These are phyloP conservation scores for Microcebus griseorufus DNA, from an alignment of 2,113 vertebrate genomes.

Conservation along the genomic window DNA sequence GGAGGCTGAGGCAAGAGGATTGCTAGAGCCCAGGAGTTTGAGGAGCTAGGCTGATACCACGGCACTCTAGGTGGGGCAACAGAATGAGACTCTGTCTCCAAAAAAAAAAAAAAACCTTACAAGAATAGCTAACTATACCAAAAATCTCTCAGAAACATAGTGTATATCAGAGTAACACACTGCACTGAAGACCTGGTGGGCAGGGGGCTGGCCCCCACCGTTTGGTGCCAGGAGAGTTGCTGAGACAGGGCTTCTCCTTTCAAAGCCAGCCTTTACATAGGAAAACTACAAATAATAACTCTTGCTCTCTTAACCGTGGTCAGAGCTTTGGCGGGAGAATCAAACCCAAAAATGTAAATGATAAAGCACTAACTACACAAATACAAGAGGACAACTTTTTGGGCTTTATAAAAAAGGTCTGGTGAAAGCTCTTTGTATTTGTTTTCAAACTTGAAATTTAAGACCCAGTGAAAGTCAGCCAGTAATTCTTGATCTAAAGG, in stretches of 20 bases:
- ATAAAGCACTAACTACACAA: background rate
- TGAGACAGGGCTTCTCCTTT: background rate
- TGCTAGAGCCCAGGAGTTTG: no score
- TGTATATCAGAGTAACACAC: background rate
- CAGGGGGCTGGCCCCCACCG: background rate
- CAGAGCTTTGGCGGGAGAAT: background rate
- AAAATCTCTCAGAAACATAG: background rate
- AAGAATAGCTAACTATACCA: background rate
- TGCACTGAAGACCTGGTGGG: background rate
- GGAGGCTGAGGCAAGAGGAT: no score
- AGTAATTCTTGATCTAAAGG: conserved; percentile 2
- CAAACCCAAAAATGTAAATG: background rate
- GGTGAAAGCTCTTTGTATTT: background rate
- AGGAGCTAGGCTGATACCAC: no score
- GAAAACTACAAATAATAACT: background rate
- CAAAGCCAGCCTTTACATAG: background rate
- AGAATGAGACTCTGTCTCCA: no score
- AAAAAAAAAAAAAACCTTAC: background rate
- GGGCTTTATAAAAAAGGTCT: background rate
- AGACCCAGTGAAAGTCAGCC: conserved; percentile 28
- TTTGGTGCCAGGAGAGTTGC: background rate
- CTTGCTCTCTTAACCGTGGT: background rate
- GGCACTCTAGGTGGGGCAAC: no score
- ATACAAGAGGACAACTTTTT: background rate
- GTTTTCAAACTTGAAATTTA: conserved; percentile 38